phyloP scores from a whole-genome alignment of 2,797 vertebrate genomes.

The Pangasius krempfi region DNA sequence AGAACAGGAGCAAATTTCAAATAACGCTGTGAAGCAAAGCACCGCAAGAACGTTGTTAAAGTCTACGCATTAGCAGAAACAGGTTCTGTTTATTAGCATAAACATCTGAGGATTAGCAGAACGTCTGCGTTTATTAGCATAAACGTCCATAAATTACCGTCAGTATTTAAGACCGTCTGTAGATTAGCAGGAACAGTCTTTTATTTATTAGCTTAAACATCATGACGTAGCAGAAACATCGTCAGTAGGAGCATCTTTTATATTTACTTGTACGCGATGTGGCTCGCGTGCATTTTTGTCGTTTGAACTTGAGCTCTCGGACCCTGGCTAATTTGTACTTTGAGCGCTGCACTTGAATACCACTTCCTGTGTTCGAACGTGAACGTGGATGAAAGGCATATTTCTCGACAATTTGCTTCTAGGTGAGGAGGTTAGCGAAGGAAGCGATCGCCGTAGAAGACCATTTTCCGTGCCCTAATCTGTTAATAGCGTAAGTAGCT shows the following conservation, averaged over 20 bases:
- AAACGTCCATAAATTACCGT: background rate
- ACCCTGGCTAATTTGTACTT: background rate
- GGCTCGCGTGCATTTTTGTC: background rate
- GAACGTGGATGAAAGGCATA: conserved; percentile 28
- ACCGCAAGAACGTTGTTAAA: background rate
- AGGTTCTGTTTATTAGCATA: background rate
- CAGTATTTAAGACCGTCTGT: background rate
- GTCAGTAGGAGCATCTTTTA: background rate
- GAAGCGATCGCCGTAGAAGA: conserved; percentile 55
- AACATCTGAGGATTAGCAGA: background rate
- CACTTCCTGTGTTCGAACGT: background rate
- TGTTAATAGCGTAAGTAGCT: conserved; percentile 62
- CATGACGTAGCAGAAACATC: background rate
- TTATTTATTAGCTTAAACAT: background rate
- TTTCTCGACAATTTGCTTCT: conserved; percentile 45
- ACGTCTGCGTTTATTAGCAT: background rate
- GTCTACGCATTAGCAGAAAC: background rate
- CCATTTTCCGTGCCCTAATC: conserved; percentile 56
- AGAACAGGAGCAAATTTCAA: background rate
- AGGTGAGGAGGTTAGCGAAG: conserved; percentile 49
- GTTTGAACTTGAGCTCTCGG: background rate
- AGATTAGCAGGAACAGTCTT: background rate
- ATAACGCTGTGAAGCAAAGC: background rate
- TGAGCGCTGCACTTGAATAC: conserved; percentile 18
- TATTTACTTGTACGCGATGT: too few relatives aligned